Evolutionary conservation across 2,888 invertebrate species (phyloP), one percentile per base, ranked within the genome.

Genomic region (Drosophila neonasuta): DNA sequence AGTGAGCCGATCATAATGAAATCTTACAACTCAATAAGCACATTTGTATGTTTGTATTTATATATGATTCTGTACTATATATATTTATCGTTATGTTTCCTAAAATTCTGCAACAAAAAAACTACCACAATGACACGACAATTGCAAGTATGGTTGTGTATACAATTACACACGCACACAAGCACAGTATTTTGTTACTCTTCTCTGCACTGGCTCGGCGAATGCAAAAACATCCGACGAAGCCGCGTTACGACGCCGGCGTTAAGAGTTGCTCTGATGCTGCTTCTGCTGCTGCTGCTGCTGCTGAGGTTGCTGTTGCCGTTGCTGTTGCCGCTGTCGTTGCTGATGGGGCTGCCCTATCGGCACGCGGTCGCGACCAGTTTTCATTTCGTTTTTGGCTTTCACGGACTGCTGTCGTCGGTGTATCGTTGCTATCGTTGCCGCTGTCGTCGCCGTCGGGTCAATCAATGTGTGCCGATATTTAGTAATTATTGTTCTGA

Each of bases 331-430:
- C 20, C 45, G 66, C 13, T 44, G 49, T 15, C 48, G 54, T 15
- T 56, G 55, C 54, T 60, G 57, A 44, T 59, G 49, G 56, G 49
- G 71, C 61, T 59, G 77, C 82, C 77, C 75, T 82, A 67, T 74
- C 76, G 79, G 76, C 72, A 77, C 71, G 68, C 71, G 65, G 68
- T 50, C 73, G 62, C 66, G 79, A 79, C 79, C 82, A 85, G 80
- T 81, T 79, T 71, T 85, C 85, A 81, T 85, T 81, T 79, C 73
- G 75, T 68, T 69, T 77, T 79, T 77, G 85, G 73, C 75, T 68
- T 73, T 73, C 74, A 64, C 71, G 65, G 79, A 60, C 69, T 71
- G 74, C 64, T 81, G 77, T 69, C 68, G 74, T 55, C 65, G 64
- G 20, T 34, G 20, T 34, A 49, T 49, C 36, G 63, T 36, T 59